Evolutionary conservation across 2,888 invertebrate genomes (phyloP), one percentile per base, ranked within the genome.

Genomic region (Coremacera marginata): DNA sequence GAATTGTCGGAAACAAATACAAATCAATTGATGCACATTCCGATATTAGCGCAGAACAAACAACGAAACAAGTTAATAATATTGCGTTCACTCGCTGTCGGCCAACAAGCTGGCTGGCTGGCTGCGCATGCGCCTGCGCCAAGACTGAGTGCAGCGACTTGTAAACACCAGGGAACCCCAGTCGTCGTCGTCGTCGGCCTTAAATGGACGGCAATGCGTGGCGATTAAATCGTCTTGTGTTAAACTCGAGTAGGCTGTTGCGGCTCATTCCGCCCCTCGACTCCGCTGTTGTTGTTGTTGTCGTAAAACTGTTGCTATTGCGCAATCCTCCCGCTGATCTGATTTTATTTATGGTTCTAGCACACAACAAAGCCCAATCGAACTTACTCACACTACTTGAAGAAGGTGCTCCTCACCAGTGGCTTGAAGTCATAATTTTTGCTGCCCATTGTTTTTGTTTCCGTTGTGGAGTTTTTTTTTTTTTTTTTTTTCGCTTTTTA

Each of bases 251-350:
- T 51, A 51, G 37, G 75, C 71, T 75, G 70, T 44, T 67, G 60
- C 11, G 57, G 67, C 44, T 75, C 65, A 51, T 22, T 52, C 60
- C 52, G 72, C 34, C 27, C 25, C 62, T 70, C 60, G 49, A 55
- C 65, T 63, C 52, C 37, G 44, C 16, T 73, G 16, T 37, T 22
- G 60, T n/a, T n/a, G 37, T 11, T 22, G n/a, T 14, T 76, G 44
- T 44, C 8, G 44, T 14, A 37, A 44, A 57, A 62, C 37, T 78
- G 34, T 75, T 79, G 81, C 86, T 84, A 87, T 87, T 87, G 87
- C 87, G 87, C 87, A 87, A 87, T 87, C 82, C 84, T 84, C 84
- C 84, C 84, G 85, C 86, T 86, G 85, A 83, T 84, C 87, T 85
- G 86, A 86, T 85, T 86, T 87, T 85, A 87, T 87, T 87, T 87